These are phyloP conservation scores for Cottus gobio DNA, from an alignment of 2,113 vertebrate species.

Conservation along the genomic window DNA sequence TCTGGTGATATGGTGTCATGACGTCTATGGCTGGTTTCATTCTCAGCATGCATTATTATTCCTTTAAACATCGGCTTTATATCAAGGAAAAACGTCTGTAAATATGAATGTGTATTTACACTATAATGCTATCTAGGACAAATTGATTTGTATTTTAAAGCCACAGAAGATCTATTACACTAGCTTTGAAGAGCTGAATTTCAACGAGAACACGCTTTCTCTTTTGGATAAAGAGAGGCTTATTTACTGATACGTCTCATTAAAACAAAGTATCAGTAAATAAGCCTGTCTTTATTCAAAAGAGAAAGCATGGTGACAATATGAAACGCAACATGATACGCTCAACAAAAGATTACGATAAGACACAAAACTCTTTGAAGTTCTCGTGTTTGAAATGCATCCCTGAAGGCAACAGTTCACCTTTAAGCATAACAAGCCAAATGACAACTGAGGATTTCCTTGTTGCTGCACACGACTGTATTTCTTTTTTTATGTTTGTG, in stretches of 20 bases:
- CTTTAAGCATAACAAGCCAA: constrained; percentile 52
- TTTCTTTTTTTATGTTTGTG: background rate
- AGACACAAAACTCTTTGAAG: constrained; percentile 54
- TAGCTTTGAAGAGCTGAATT: constrained; percentile 25
- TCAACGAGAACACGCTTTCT: background rate
- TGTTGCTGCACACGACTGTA: background rate
- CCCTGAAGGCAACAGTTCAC: constrained; percentile 61
- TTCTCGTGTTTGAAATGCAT: constrained; percentile 51
- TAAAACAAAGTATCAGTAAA: constrained; percentile 14
- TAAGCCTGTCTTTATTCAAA: constrained; percentile 29
- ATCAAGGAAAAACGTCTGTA: background rate
- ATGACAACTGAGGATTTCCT: constrained; percentile 49
- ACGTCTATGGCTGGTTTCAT: background rate
- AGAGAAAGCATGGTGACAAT: constrained; percentile 30
- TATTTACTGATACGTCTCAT: too few species aligned
- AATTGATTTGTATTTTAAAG: constrained; percentile 8
- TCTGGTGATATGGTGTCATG: background rate
- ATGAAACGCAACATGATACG: constrained; percentile 46
- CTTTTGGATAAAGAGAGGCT: too few species aligned
- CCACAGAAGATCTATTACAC: background rate
- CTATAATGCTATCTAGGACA: background rate
- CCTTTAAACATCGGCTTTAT: background rate
- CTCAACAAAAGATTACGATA: constrained; percentile 56
- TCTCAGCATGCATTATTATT: background rate
- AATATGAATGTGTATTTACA: background rate